Conservation (phyloP, 2,113 vertebrate species). For the Picathartes gymnocephalus region DNA sequence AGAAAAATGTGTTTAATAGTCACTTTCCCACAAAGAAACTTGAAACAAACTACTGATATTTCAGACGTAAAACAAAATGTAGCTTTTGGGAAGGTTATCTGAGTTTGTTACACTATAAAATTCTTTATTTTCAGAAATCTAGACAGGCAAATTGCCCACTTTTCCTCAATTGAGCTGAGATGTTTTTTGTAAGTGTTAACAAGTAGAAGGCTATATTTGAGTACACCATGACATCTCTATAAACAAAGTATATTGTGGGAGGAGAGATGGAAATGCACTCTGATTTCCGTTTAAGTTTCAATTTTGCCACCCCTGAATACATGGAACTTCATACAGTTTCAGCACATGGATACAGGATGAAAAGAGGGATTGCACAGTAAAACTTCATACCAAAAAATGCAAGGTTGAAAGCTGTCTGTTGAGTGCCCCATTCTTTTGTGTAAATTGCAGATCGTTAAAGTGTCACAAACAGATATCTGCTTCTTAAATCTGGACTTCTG, state of each 20-base stretch:
- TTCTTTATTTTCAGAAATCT: background rate
- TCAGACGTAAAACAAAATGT: background rate
- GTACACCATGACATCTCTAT: background rate
- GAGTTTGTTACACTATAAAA: background rate
- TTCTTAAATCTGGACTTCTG: background rate
- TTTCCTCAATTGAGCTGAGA: background rate
- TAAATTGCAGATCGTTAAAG: background rate
- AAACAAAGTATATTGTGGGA: background rate
- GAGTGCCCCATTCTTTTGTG: background rate
- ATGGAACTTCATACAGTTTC: background rate
- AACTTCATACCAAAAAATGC: background rate
- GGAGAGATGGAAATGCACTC: background rate
- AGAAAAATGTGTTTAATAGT: background rate
- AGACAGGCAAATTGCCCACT: conserved; percentile 26
- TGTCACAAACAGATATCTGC: background rate
- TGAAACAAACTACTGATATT: background rate
- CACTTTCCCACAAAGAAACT: background rate
- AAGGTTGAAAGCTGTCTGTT: background rate
- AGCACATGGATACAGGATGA: background rate
- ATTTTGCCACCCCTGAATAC: background rate
- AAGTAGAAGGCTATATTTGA: background rate
- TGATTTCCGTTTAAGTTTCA: background rate
- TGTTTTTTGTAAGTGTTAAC: background rate
- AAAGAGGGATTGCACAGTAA: background rate
- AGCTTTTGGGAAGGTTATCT: background rate